Evolutionary conservation across 2,113 vertebrate species (phyloP).

Genomic region (Halichoeres trimaculatus): DNA sequence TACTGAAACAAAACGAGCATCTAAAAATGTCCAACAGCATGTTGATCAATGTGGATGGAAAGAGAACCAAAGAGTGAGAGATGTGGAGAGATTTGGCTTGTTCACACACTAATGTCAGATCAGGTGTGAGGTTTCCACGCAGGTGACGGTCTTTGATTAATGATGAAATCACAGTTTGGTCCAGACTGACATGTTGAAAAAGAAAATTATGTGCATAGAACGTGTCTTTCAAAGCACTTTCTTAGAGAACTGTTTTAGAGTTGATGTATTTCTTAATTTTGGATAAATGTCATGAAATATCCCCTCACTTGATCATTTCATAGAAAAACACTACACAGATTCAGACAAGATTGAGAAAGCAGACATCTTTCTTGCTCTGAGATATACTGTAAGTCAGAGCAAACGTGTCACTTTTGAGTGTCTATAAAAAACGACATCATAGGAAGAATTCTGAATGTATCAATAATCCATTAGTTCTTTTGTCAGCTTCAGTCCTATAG

Average conservation of each 20-base stretch:
- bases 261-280: background rate
- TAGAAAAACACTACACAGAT: background rate
- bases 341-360: background rate
- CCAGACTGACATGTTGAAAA: too few relatives aligned
- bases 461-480: slow-evolving; percentile 56
- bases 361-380: background rate
- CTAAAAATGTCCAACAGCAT: slow-evolving; percentile 24
- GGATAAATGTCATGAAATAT: background rate
- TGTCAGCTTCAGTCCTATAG: slow-evolving; percentile 55
- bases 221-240: background rate
- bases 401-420: background rate
- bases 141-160: slow-evolving; percentile 17
- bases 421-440: background rate
- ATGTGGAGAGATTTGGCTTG: background rate
- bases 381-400: background rate
- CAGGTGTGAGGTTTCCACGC: slow-evolving; percentile 10
- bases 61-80: slow-evolving; percentile 1
- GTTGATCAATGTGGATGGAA: slow-evolving; percentile 25
- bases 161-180: slow-evolving; percentile 12
- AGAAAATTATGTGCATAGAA: too few relatives aligned
- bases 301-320: background rate
- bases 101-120: slow-evolving; percentile 13
- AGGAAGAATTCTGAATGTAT: slow-evolving; percentile 20
- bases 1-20: slow-evolving; percentile 28
- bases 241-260: background rate